Evolutionary conservation across 2,888 invertebrate species (phyloP).

Genomic region (Ariolimax columbianus): DNA sequence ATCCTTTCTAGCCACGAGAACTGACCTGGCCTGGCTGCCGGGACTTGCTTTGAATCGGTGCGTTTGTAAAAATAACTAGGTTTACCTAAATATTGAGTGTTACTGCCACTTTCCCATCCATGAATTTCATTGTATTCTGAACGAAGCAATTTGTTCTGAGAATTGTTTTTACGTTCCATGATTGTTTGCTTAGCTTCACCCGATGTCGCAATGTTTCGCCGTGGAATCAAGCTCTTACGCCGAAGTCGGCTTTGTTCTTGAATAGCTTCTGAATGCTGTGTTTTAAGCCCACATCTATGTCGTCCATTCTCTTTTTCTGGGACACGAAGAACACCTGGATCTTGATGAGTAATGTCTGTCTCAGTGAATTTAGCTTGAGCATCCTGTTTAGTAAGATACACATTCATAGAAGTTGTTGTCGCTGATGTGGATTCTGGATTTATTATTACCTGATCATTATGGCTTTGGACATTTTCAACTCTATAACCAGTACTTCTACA

Average conservation of each 20-base stretch:
- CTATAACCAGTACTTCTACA: background rate
- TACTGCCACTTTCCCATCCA: background rate
- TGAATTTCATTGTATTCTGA: background rate
- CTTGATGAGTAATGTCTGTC: background rate
- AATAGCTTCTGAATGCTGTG: background rate
- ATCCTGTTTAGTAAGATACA: background rate
- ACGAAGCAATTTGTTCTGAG: too few species aligned
- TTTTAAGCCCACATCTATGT: background rate
- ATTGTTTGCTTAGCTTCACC: background rate
- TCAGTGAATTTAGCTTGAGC: background rate
- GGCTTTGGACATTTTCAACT: background rate
- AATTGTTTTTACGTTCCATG: background rate
- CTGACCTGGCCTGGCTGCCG: background rate
- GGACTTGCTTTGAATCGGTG: too few species aligned
- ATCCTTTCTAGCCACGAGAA: background rate
- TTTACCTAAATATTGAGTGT: background rate
- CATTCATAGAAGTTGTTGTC: background rate
- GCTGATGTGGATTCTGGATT: background rate
- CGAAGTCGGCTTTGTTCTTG: background rate
- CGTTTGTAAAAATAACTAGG: background rate
- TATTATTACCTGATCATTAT: background rate
- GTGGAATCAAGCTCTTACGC: conserved; percentile 12
- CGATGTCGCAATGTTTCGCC: background rate
- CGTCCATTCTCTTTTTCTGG: background rate
- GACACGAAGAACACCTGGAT: background rate